Evolutionary conservation across 2,113 vertebrate species (phyloP).

Genomic region (Gnathonemus echidnorhynchus): DNA sequence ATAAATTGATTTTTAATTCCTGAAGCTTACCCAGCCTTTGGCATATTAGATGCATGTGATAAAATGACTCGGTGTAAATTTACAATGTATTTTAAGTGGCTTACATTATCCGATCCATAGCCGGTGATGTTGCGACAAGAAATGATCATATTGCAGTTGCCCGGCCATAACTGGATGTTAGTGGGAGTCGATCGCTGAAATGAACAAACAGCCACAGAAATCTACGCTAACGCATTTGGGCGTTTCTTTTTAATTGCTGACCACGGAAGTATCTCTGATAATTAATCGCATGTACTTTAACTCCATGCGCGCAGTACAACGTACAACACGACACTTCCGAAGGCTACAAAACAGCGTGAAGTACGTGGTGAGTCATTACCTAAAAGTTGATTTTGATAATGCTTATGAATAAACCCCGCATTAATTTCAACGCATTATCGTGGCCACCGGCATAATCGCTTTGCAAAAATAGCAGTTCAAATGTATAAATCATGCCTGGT

Average conservation of each 20-base stretch:
- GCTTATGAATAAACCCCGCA: background rate
- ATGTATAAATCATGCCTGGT: background rate
- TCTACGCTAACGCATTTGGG: background rate
- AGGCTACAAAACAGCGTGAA: background rate
- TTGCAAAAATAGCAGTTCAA: background rate
- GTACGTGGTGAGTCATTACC: background rate
- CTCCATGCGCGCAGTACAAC: background rate
- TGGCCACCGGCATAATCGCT: background rate
- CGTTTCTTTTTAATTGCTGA: background rate
- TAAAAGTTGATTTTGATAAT: constrained; percentile 9
- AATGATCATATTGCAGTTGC: background rate
- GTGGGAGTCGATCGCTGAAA: background rate
- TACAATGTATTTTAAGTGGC: background rate
- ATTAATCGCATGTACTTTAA: background rate
- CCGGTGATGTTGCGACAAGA: background rate
- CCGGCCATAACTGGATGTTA: background rate
- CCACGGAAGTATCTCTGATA: background rate
- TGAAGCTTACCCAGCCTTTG: background rate
- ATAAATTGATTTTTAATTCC: background rate
- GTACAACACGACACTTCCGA: background rate
- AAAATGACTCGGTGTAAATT: background rate
- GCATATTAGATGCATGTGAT: background rate
- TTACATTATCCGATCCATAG: background rate
- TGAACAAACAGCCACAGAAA: background rate
- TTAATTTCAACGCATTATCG: background rate